Evolutionary conservation across 2,888 invertebrate genomes (phyloP).

Genomic region (Synanthedon myopaeformis): DNA sequence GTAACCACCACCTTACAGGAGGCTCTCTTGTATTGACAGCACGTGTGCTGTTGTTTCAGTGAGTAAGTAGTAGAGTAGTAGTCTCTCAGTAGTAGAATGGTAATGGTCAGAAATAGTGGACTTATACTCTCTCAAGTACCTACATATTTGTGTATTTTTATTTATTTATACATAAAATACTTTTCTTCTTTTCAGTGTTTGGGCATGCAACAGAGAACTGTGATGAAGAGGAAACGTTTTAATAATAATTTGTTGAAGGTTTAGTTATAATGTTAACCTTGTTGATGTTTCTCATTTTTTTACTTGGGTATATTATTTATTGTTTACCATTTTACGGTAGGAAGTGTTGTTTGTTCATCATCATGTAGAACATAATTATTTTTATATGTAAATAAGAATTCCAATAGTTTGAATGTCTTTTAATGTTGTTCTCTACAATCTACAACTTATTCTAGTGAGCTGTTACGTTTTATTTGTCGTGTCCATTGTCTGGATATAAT

Average conservation of each 20-base stretch:
- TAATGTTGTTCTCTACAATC: conserved; percentile 37
- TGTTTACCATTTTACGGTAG: conserved; percentile 47
- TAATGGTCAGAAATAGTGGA: too few species aligned
- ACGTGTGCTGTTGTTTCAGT: too few species aligned
- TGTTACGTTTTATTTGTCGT: conserved; percentile 41
- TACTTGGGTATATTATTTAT: conserved; percentile 45
- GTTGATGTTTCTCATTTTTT: conserved; percentile 52
- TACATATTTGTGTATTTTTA: too few species aligned
- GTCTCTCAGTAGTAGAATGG: too few species aligned
- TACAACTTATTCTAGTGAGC: conserved; percentile 28
- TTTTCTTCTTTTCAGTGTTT: conserved; percentile 77
- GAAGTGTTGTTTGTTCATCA: conserved; percentile 36
- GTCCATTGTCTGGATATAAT: conserved; percentile 60
- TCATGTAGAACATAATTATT: conserved; percentile 22
- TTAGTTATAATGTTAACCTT: conserved; percentile 59
- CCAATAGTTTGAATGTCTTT: conserved; percentile 18
- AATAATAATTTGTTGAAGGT: conserved; percentile 42
- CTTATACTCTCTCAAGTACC: too few species aligned
- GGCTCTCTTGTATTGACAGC: too few species aligned
- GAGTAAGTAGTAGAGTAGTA: too few species aligned
- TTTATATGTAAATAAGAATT: conserved; percentile 53
- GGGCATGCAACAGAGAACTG: conserved; percentile 90
- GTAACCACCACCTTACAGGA: too few species aligned
- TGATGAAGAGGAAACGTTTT: conserved; percentile 87
- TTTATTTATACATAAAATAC: too few species aligned